These are phyloP conservation scores for Semaprochilodus insignis DNA, from an alignment of 2,797 vertebrate species.

Conservation along the genomic window DNA sequence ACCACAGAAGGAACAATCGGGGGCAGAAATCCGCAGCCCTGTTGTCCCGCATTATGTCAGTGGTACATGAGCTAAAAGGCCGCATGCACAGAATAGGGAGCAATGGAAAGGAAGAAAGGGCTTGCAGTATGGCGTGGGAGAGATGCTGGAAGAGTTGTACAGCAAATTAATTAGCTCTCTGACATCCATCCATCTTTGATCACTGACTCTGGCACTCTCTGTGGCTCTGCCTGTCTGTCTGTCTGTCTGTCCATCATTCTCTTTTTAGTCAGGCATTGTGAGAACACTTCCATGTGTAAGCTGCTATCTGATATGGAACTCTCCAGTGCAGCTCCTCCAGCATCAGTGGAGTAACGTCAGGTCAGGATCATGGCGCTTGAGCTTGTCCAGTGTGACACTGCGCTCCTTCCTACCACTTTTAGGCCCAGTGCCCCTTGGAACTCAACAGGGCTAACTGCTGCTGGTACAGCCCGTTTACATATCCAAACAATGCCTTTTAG, in stretches of 20 bases:
- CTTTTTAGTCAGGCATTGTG: neutral
- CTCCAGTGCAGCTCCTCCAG: too few relatives aligned
- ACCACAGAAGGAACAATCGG: neutral
- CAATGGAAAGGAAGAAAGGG: neutral
- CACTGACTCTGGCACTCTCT: neutral
- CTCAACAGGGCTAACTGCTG: neutral
- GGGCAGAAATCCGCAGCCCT: constrained; percentile 17
- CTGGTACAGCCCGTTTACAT: neutral
- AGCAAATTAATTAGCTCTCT: constrained; percentile 34
- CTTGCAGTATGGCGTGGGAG: neutral
- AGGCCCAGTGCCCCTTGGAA: neutral
- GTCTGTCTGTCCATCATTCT: neutral
- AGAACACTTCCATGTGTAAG: constrained; percentile 6
- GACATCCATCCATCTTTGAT: constrained; percentile 27
- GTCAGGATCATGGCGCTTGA: neutral
- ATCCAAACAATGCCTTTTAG: neutral
- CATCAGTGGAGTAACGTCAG: neutral
- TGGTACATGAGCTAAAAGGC: neutral
- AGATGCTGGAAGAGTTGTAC: constrained; percentile 2
- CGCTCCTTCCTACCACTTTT: neutral
- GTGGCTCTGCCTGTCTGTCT: neutral
- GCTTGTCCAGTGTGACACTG: neutral
- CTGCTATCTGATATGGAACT: neutral
- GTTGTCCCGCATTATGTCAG: neutral
- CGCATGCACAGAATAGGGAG: neutral